Evolutionary conservation across 2,113 vertebrate species (phyloP).

Genomic region (Brachyhypopomus occidentalis): DNA sequence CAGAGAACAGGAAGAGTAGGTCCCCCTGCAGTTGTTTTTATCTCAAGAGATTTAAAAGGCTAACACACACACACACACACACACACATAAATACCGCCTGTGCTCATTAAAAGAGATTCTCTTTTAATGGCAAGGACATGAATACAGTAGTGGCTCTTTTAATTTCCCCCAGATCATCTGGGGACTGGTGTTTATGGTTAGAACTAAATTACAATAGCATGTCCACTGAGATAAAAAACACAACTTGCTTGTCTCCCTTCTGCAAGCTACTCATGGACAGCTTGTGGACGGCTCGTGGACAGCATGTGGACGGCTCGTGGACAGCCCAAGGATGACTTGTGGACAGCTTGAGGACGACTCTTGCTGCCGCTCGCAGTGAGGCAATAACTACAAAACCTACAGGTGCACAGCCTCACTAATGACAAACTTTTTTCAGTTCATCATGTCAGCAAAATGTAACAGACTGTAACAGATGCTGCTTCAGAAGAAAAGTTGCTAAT

Average conservation of each 20-base stretch:
- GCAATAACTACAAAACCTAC: no score
- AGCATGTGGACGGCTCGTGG: no score
- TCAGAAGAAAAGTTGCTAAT: no score
- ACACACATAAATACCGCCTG: not conserved
- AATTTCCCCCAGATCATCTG: not conserved
- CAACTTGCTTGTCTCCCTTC: not conserved
- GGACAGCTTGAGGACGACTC: no score
- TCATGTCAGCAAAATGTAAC: no score
- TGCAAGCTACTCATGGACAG: no score
- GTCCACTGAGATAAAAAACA: slow-evolving; percentile 31
- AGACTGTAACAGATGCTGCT: no score
- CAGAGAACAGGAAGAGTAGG: not conserved
- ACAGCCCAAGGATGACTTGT: no score
- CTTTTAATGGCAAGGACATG: not conserved
- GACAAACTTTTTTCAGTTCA: no score
- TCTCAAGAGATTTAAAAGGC: not conserved
- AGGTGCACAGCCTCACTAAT: no score
- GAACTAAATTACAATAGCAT: slow-evolving; percentile 30
- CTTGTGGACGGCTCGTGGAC: no score
- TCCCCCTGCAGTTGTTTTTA: slow-evolving; percentile 1
- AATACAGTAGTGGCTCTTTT: not conserved
- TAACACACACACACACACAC: not conserved
- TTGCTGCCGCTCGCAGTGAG: no score
- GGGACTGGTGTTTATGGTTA: not conserved
- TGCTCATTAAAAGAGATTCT: slow-evolving; percentile 14